Evolutionary conservation across 2,888 invertebrate species (phyloP).

Genomic region (Synergus japonicus): DNA sequence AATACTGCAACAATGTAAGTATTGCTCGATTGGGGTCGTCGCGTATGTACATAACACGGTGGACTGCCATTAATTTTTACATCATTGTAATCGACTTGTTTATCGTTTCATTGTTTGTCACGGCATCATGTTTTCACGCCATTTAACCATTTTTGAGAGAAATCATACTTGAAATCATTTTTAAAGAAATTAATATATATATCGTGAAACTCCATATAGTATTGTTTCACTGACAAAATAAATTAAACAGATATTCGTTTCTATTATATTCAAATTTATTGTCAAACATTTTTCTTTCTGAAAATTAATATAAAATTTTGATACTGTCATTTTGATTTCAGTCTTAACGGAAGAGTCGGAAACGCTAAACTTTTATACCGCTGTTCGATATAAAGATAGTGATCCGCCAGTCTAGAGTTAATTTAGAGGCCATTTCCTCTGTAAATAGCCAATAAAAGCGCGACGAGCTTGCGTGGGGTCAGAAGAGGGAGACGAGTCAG

Average conservation of each 20-base stretch:
- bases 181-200: no score
- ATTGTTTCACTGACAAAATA: no score
- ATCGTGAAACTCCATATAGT: no score
- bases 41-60: neutral
- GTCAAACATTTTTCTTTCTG: neutral
- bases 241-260: no score
- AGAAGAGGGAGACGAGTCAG: constrained; percentile 54
- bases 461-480: constrained; percentile 58
- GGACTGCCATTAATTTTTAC: neutral
- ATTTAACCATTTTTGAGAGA: neutral
- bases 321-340: constrained; percentile 65
- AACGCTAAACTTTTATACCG: constrained; percentile 54
- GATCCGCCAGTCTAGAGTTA: constrained; percentile 76
- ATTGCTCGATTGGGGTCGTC: constrained; percentile 24
- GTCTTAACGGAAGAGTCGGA: constrained; percentile 62
- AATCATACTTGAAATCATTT: no score
- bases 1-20: constrained; percentile 63
- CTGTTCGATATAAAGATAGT: constrained; percentile 69
- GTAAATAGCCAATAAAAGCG: constrained; percentile 78
- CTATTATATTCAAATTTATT: no score
- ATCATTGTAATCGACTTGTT: neutral
- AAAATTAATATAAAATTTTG: constrained; percentile 43
- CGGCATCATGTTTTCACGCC: neutral
- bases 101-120: constrained; percentile 8
- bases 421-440: constrained; percentile 77